Evolutionary conservation across 2,888 invertebrate genomes (phyloP).

Genomic region (Sesamia inferens): DNA sequence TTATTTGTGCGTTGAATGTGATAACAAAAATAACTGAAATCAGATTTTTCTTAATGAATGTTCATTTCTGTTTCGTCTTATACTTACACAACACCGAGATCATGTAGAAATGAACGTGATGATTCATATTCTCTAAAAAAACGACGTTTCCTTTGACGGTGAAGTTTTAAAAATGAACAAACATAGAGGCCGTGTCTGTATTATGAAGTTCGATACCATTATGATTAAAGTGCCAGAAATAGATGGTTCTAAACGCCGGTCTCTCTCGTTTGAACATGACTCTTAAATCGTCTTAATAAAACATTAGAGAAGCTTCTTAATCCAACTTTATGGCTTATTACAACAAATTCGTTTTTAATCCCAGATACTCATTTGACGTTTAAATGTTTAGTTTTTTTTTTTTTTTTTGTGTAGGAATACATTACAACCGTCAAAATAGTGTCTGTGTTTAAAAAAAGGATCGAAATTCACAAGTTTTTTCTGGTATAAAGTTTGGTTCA

Average conservation of each 20-base stretch:
- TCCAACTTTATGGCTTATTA: background rate
- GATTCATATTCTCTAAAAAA: background rate
- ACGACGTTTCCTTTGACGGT: background rate
- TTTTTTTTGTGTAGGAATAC: too few species aligned
- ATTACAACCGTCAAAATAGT: too few species aligned
- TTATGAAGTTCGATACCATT: too few species aligned
- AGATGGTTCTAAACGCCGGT: too few species aligned
- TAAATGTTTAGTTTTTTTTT: too few species aligned
- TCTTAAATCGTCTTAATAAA: too few species aligned
- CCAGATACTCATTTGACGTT: too few species aligned
- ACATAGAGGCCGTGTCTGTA: too few species aligned
- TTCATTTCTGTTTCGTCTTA: background rate
- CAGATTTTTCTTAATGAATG: background rate
- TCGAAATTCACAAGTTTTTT: too few species aligned
- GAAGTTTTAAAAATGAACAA: background rate
- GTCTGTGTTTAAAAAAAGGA: too few species aligned
- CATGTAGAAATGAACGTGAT: background rate
- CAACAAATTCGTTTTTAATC: background rate
- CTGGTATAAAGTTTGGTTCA: background rate
- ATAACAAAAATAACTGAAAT: background rate
- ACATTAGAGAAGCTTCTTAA: background rate
- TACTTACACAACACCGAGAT: background rate
- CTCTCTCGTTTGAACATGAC: too few species aligned
- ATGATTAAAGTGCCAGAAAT: too few species aligned
- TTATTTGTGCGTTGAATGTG: slow-evolving; percentile 37